Evolutionary conservation across 2,888 invertebrate genomes (phyloP).

Genomic region (Protophormia terraenovae): DNA sequence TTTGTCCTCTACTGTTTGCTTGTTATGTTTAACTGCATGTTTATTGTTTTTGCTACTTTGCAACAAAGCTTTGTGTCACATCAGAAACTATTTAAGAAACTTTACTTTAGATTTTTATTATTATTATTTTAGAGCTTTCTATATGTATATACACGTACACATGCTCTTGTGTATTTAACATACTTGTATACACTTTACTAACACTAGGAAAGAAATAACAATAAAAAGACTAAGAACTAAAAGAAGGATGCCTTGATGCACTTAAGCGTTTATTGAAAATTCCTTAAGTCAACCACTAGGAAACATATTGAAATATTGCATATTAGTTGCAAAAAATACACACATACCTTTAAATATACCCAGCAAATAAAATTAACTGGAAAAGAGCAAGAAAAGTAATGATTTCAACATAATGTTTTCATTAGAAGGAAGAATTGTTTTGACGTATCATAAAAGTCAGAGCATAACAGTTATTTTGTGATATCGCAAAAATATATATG

Average conservation of each 20-base stretch:
- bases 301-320: conserved; percentile 59
- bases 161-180: neutral
- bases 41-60: neutral
- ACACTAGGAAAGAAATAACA: neutral
- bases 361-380: no score
- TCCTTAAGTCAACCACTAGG: conserved; percentile 63
- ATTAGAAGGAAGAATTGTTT: no score
- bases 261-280: conserved; percentile 65
- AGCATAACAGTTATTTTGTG: no score
- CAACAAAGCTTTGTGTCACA: conserved; percentile 45
- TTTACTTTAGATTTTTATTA: conserved; percentile 52
- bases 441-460: no score
- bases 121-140: conserved; percentile 19
- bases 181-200: neutral
- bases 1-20: neutral
- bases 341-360: neutral
- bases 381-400: no score
- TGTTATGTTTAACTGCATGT: neutral
- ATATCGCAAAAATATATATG: no score
- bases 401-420: no score
- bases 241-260: conserved; percentile 32
- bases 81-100: conserved; percentile 31
- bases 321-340: neutral
- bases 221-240: neutral
- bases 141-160: neutral